phyloP scores from a whole-genome alignment of 2,113 vertebrate genomes.

The Rhynchopsitta pachyrhyncha region DNA sequence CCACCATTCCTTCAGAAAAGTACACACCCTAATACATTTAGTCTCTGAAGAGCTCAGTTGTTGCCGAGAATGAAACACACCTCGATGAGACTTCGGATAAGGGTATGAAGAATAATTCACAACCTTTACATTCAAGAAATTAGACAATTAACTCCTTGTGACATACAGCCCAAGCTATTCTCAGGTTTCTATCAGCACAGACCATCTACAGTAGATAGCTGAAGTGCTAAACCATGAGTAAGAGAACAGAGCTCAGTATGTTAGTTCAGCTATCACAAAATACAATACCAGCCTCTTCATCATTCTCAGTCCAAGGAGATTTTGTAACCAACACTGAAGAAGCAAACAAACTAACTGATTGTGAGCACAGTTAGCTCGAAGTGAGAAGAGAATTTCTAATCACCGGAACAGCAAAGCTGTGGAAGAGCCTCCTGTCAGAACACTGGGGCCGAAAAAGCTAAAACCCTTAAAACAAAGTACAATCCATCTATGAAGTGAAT shows the following conservation, averaged over 20 bases:
- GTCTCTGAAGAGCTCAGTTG: slow-evolving; percentile 16
- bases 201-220: slow-evolving; percentile 33
- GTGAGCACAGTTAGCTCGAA: neutral
- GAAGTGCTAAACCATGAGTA: slow-evolving; percentile 17
- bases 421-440: neutral
- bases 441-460: neutral
- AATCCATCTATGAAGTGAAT: neutral
- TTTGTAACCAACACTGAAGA: neutral
- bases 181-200: neutral
- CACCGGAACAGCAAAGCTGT: neutral
- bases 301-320: neutral
- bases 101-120: neutral
- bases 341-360: neutral
- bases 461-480: neutral
- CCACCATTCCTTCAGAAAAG: neutral
- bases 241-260: neutral
- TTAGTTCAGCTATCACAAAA: neutral
- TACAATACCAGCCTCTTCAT: neutral
- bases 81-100: slow-evolving; percentile 25
- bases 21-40: neutral
- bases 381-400: neutral
- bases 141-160: slow-evolving; percentile 26
- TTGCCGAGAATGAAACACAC: neutral
- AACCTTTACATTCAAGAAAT: neutral
- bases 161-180: neutral